Percentiles rank a stretch among this genome's conserved stretches.
Conservation (phyloP, 2,888 invertebrate species). For the Melanotus villosus region DNA sequence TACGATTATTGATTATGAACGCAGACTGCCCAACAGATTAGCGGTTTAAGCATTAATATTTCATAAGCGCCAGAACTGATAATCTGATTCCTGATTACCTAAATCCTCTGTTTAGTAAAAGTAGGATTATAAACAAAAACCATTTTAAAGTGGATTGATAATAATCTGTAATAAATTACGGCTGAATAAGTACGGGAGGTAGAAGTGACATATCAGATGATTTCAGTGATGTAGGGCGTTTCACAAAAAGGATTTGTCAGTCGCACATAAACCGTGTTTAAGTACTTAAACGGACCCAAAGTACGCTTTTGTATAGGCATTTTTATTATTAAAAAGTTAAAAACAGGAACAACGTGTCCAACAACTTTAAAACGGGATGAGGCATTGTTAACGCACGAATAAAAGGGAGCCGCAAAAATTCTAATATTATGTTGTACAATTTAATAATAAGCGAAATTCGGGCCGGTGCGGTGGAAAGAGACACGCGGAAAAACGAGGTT, state of each 20-base stretch:
- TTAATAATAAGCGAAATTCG: constrained; percentile 20
- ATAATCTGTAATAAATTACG: not conserved
- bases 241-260: no score
- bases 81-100: not conserved
- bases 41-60: constrained; percentile 2
- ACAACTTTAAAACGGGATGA: not conserved
- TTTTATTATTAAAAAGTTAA: no score
- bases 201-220: not conserved
- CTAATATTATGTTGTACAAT: constrained; percentile 23
- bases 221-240: not conserved
- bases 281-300: not conserved
- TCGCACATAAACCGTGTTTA: no score
- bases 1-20: not conserved
- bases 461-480: not conserved
- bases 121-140: not conserved
- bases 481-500: constrained; percentile 23
- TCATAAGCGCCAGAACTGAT: constrained; percentile 3
- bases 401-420: not conserved
- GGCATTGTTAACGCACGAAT: not conserved
- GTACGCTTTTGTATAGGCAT: not conserved
- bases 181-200: not conserved
- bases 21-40: constrained; percentile 8
- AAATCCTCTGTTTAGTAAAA: no score
- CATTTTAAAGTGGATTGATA: not conserved
- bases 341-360: not conserved